These are phyloP conservation scores for Sebastes diaconus DNA, from an alignment of 2,797 vertebrate genomes.

Conservation along the genomic window DNA sequence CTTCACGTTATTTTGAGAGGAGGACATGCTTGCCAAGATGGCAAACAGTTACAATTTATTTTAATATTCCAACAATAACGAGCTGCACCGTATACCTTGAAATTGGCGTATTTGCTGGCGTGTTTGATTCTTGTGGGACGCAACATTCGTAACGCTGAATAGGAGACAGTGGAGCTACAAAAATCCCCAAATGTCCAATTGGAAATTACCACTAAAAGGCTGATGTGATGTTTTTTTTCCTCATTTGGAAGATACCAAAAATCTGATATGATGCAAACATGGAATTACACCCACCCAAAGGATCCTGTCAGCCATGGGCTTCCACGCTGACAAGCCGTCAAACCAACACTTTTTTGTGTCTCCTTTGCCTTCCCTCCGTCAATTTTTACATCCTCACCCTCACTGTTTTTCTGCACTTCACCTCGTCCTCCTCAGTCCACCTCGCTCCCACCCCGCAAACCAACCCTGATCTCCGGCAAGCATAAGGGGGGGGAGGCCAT, in stretches of 20 bases:
- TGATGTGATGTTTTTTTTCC: background rate
- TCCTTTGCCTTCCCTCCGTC: background rate
- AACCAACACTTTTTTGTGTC: background rate
- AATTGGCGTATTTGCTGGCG: background rate
- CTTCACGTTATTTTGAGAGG: background rate
- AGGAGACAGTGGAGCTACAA: background rate
- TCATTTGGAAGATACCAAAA: conserved; percentile 1
- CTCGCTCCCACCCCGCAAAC: conserved; percentile 44
- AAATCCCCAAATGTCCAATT: background rate
- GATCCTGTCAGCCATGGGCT: background rate
- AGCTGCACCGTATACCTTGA: background rate
- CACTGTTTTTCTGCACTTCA: conserved; percentile 15
- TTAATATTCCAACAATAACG: background rate
- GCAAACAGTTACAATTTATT: background rate
- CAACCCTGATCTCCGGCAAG: conserved; percentile 46
- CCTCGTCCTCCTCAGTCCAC: conserved; percentile 11
- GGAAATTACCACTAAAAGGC: background rate
- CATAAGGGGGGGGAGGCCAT: conserved; percentile 62
- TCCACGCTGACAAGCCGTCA: background rate
- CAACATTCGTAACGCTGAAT: background rate
- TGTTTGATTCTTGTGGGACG: background rate
- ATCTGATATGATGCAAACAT: background rate
- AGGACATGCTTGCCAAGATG: background rate
- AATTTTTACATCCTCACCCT: background rate
- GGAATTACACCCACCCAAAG: background rate